These are phyloP conservation scores for Scleropages formosus DNA, from an alignment of 2,797 vertebrate genomes.

Conservation along the genomic window DNA sequence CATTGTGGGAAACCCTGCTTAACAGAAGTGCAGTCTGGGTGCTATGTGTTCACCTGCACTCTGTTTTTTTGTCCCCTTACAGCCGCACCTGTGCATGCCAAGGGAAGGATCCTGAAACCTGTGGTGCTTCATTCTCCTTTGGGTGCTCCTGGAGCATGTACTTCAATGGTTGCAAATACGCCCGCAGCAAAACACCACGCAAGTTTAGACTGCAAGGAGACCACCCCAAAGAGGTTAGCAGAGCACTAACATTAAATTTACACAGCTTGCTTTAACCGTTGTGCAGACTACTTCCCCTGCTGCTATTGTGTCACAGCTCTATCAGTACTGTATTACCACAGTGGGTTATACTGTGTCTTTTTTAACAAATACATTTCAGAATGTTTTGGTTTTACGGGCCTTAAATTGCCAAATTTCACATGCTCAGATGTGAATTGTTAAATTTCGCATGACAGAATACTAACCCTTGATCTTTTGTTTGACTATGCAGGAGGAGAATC, in stretches of 20 bases:
- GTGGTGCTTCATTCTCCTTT: conserved; percentile 94
- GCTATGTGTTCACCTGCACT: not conserved
- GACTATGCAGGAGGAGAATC: conserved; percentile 80
- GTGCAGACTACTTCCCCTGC: too few relatives aligned
- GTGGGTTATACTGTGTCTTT: too few relatives aligned
- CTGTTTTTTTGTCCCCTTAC: conserved; percentile 43
- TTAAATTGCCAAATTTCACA: too few relatives aligned
- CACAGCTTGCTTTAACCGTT: too few relatives aligned
- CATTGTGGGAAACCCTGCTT: too few relatives aligned
- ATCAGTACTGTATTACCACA: too few relatives aligned
- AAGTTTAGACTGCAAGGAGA: conserved; percentile 95
- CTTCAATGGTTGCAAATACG: conserved; percentile 96
- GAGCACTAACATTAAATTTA: not conserved
- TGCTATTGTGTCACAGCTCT: too few relatives aligned
- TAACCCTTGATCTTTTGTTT: conserved; percentile 5
- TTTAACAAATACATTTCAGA: too few relatives aligned
- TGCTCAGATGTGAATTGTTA: too few relatives aligned
- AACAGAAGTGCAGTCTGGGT: not conserved
- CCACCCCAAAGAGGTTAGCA: conserved; percentile 86
- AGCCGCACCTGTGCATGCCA: conserved; percentile 97
- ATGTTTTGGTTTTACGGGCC: too few relatives aligned
- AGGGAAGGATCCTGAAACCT: conserved; percentile 86
- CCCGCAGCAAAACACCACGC: conserved; percentile 90
- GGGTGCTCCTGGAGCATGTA: conserved; percentile 99
- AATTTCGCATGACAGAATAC: not conserved